These are phyloP conservation scores for Listronotus bonariensis DNA, from an alignment of 1,140 invertebrate genomes.

Conservation along the genomic window DNA sequence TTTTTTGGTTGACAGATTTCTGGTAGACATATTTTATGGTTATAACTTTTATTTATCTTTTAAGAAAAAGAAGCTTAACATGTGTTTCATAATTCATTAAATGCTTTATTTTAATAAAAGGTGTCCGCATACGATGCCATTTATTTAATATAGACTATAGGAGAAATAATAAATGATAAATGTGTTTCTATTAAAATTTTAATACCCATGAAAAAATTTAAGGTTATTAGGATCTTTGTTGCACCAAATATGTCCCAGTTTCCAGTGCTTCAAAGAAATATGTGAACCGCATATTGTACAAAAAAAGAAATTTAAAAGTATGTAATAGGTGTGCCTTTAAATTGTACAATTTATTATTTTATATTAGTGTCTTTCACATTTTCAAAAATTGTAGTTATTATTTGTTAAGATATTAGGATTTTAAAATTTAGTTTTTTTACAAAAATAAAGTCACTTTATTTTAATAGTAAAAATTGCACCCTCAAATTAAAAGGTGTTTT, in stretches of 20 bases:
- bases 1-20: no score
- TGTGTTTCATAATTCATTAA: no score
- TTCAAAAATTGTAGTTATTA: slow-evolving; percentile 29
- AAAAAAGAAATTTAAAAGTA: slow-evolving; percentile 42
- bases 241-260: not conserved
- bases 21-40: no score
- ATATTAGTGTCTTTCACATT: slow-evolving; percentile 37
- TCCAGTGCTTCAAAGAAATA: slow-evolving; percentile 1
- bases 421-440: not conserved
- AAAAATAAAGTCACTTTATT: not conserved
- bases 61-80: no score
- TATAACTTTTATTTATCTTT: no score
- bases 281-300: slow-evolving; percentile 20
- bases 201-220: no score
- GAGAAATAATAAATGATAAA: no score
- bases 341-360: slow-evolving; percentile 50
- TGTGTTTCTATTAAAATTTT: no score
- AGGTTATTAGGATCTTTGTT: not conserved
- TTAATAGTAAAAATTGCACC: slow-evolving; percentile 13
- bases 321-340: slow-evolving; percentile 53
- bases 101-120: no score
- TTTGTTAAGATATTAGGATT: slow-evolving; percentile 8
- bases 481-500: slow-evolving; percentile 1
- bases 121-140: no score
- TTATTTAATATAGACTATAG: no score